Conservation (phyloP, 1,140 invertebrate genomes). For the Trichonephila clavipes region DNA sequence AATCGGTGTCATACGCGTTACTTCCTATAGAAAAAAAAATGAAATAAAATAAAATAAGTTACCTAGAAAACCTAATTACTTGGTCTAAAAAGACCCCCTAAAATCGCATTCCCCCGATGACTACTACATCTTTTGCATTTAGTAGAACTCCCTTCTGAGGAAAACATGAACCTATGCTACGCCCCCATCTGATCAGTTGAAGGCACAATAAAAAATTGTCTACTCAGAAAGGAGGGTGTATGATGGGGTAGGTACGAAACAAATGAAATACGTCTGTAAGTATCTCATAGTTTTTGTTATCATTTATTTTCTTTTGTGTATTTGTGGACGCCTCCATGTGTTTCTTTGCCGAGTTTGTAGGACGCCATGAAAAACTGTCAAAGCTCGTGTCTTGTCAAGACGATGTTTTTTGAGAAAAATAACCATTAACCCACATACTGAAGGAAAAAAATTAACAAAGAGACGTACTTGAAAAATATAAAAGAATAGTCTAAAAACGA, state of each 20-base stretch:
- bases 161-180: constrained; percentile 44
- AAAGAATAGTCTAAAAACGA: not conserved
- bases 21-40: not conserved
- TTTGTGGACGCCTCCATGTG: constrained; percentile 5
- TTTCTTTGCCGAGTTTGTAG: constrained; percentile 20
- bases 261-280: constrained; percentile 14
- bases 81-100: constrained; percentile 21
- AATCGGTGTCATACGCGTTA: not conserved
- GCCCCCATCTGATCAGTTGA: not conserved
- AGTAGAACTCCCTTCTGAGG: not conserved
- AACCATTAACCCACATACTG: not conserved
- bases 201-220: not conserved
- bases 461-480: not conserved
- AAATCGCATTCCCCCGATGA: not conserved
- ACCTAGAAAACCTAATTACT: constrained; percentile 35
- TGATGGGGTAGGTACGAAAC: not conserved
- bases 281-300: constrained; percentile 12
- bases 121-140: not conserved
- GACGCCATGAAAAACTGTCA: constrained; percentile 19
- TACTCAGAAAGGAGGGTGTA: not conserved
- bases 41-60: not conserved
- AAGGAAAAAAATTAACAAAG: not conserved
- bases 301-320: not conserved
- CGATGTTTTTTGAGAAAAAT: not conserved
- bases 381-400: constrained; percentile 44